Evolutionary conservation across 2,888 invertebrate genomes (phyloP).

Genomic region (Pachymerium ferrugineum): DNA sequence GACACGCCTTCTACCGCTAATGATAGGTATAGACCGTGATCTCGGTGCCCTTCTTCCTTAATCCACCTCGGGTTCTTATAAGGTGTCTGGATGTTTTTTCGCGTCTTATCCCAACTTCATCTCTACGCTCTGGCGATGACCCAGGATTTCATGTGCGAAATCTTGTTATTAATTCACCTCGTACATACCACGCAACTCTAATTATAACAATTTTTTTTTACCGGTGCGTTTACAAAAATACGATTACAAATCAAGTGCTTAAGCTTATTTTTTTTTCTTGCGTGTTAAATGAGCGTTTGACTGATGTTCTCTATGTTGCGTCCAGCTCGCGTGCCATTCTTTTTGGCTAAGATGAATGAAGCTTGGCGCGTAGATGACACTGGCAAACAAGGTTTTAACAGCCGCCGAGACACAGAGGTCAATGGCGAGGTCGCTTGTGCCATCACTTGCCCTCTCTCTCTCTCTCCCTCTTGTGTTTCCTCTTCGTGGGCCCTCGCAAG

Average conservation of each 20-base stretch:
- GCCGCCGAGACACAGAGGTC: slow-evolving; percentile 22
- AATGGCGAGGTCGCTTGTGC: slow-evolving; percentile 14
- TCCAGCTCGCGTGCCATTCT: not conserved
- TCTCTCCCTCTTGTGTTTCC: slow-evolving; percentile 9
- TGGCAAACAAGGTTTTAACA: slow-evolving; percentile 24
- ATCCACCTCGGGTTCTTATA: not conserved
- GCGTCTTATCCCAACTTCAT: not conserved
- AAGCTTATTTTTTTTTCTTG: not conserved
- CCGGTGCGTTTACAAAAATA: not conserved
- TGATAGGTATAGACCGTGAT: not conserved
- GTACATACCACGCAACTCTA: not conserved
- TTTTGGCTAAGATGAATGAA: slow-evolving; percentile 10
- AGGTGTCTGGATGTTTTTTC: slow-evolving; percentile 23
- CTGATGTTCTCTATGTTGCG: not conserved
- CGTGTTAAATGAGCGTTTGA: not conserved
- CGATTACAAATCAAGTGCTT: not conserved
- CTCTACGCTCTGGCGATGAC: slow-evolving; percentile 1
- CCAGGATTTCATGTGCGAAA: slow-evolving; percentile 1
- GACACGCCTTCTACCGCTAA: slow-evolving; percentile 21
- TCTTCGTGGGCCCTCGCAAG: not conserved
- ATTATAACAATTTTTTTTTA: not conserved
- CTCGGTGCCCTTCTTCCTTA: not conserved
- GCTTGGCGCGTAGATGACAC: slow-evolving; percentile 18
- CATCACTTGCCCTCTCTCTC: slow-evolving; percentile 19
- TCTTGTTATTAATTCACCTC: not conserved